Evolutionary conservation across 2,113 vertebrate genomes (phyloP), one percentile per base, ranked within the genome.

Genomic region (Orycteropus afer): DNA sequence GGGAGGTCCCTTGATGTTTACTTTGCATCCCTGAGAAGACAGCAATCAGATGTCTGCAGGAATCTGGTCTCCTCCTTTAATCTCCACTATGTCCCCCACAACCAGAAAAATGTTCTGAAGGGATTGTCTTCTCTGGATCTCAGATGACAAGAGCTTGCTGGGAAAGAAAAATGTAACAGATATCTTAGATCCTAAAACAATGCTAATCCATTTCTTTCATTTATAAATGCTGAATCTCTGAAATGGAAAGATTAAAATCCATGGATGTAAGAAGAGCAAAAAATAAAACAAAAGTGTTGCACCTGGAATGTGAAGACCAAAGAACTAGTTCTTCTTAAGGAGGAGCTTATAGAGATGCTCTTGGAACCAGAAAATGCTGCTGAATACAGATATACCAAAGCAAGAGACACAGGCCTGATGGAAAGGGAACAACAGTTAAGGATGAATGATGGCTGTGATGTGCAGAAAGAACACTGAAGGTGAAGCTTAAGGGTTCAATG

Each of bases 41-140:
- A 98, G 96, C 3, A 99, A 63, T 10, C 98, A 98, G 93, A 99
- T 93, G 90, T 99, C 99, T 0, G 98, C 98, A 51, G 99, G 99
- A 88, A 99, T 98, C 93, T 97, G 98, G 81, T 99, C 98, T 61
- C 99, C 99, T 40, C 98, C 98, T 97, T 98, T 99, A 87, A 99
- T 98, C 89, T 98, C 98, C 63, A 99, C 99, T 0, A 99, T 86
- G 65, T 99, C 99, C 23, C 98, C 99, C 49, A 98, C 98, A 77
- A 99, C 99, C 57, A 99, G 97, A n/a, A n/a, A n/a, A n/a, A 57
- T 98, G 97, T 18, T 98, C 98, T 81, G 98, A 98, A 23, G 98
- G 80, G 69, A 99, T 80, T 55, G 98, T 98, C 95, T 99, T 99
- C 79, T 98, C 98, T 0, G 97, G 96, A 29, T 98, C 98, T 83